Percentiles rank a stretch among this genome's conserved stretches.
These are phyloP conservation scores for Xenopus petersii DNA, from an alignment of 2,797 vertebrate genomes.

Conservation along the genomic window DNA sequence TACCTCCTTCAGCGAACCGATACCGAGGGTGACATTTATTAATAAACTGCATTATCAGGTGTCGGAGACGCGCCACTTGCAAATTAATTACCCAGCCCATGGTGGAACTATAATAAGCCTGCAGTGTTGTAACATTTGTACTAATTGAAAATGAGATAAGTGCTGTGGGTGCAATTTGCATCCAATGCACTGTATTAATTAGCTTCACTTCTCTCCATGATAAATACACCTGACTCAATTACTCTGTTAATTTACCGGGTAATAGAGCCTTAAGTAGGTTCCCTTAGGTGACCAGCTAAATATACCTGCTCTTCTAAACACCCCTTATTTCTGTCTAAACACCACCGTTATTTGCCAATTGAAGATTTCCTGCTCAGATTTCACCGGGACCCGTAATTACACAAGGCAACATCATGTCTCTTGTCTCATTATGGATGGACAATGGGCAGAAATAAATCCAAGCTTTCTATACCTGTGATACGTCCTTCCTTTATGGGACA, in stretches of 20 bases:
- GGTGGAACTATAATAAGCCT: conserved; percentile 77
- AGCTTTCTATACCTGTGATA: conserved; percentile 56
- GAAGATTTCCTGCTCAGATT: conserved; percentile 9
- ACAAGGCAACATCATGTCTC: fast-evolving
- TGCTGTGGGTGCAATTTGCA: conserved; percentile 81
- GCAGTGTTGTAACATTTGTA: conserved; percentile 72
- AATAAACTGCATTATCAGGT: conserved; percentile 77
- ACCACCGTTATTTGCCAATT: conserved; percentile 32
- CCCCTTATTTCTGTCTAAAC: conserved; percentile 47
- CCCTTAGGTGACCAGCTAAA: conserved; percentile 70
- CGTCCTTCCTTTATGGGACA: no score
- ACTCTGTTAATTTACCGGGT: conserved; percentile 72
- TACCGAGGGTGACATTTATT: conserved; percentile 78
- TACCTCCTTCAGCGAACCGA: conserved; percentile 71
- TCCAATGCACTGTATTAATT: conserved; percentile 79
- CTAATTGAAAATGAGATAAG: conserved; percentile 84
- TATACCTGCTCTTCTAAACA: conserved; percentile 54
- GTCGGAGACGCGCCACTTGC: conserved; percentile 73
- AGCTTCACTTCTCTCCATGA: conserved; percentile 75
- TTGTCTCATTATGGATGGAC: not conserved
- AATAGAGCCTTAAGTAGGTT: conserved; percentile 75
- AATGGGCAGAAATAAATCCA: conserved; percentile 11
- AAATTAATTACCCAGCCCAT: conserved; percentile 81
- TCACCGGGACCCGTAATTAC: conserved; percentile 33
- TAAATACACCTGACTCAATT: conserved; percentile 79